Conservation (phyloP, 2,888 invertebrate species). For the Cyclophora albipunctata region DNA sequence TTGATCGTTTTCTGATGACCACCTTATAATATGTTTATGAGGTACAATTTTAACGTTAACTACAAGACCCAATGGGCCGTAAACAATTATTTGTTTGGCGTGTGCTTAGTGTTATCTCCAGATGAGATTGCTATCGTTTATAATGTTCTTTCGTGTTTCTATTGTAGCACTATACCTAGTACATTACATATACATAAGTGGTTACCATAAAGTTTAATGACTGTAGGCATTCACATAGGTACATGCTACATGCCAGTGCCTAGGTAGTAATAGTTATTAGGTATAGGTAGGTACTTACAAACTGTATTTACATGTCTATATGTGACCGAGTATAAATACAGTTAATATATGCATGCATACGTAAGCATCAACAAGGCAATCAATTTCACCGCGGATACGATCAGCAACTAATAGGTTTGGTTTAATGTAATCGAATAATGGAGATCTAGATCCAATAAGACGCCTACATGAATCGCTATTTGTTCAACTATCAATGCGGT, state of each 20-base stretch:
- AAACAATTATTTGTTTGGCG: background rate
- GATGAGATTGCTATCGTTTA: background rate
- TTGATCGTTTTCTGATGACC: constrained; percentile 35
- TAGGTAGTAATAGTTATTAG: background rate
- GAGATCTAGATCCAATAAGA: constrained; percentile 11
- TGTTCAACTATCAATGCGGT: background rate
- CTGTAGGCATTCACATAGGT: too few relatives aligned
- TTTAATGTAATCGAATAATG: constrained; percentile 15
- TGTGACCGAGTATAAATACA: background rate
- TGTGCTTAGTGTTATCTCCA: background rate
- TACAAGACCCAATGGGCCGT: background rate
- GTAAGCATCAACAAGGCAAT: constrained; percentile 10
- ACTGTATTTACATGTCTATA: background rate
- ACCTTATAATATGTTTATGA: constrained; percentile 9
- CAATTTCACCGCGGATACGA: constrained; percentile 14
- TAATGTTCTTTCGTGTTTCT: background rate
- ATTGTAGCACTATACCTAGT: too few relatives aligned
- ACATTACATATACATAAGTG: too few relatives aligned
- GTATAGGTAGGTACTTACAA: background rate
- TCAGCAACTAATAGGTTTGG: constrained; percentile 11
- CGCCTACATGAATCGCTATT: constrained; percentile 5
- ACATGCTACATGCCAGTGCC: background rate
- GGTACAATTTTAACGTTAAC: too few relatives aligned
- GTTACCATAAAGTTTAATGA: too few relatives aligned
- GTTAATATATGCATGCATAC: constrained; percentile 4